Evolutionary conservation across 2,797 vertebrate genomes (phyloP), one percentile per base, ranked within the genome.

Genomic region (Spinus olivaceus): DNA sequence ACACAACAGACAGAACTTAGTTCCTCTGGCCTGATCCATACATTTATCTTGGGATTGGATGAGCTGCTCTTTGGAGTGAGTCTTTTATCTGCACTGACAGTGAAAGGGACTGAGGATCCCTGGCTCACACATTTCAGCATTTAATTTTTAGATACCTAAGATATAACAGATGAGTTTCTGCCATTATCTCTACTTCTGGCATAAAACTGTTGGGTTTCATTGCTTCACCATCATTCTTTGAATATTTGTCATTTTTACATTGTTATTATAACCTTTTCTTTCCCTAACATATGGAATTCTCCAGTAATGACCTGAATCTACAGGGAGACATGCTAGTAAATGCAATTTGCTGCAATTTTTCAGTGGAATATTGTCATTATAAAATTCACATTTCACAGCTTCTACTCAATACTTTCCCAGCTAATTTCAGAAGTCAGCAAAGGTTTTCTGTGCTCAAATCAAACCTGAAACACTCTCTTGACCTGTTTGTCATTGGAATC

Each of bases 161-260:
- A 56, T 44, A 67, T 2, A 80, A 70, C 6, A 67, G 5, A 41
- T 2, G 4, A 88, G 25, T 90, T 88, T 85, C 56, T 91, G 78
- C 41, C 2, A n/a, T 42, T 92, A 14, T 80, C 32, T 81, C 51
- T 80, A 39, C 33, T 71, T 9, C 44, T 80, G 60, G n/a, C 54
- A 59, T 54, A 47, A 71, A 88, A 72, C 24, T 49, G 9, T 23
- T 72, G 39, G 8, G 3, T 70, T 90, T 93, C 77, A 92, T 66
- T 77, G 24, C 22, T 71, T 80, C 67, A 67, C 64, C 63, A 56
- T 85, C 37, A 87, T 94, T 95, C 86, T 93, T 89, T 35, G 41
- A 92, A 94, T 94, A 87, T 64, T 92, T 94, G 33, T 57, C 19
- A 85, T 92, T 91, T 92, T 89, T 89, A 74, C 46, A 53, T 37